These are phyloP conservation scores for Harpegnathos saltator DNA, from an alignment of 1,140 invertebrate genomes.

Conservation along the genomic window DNA sequence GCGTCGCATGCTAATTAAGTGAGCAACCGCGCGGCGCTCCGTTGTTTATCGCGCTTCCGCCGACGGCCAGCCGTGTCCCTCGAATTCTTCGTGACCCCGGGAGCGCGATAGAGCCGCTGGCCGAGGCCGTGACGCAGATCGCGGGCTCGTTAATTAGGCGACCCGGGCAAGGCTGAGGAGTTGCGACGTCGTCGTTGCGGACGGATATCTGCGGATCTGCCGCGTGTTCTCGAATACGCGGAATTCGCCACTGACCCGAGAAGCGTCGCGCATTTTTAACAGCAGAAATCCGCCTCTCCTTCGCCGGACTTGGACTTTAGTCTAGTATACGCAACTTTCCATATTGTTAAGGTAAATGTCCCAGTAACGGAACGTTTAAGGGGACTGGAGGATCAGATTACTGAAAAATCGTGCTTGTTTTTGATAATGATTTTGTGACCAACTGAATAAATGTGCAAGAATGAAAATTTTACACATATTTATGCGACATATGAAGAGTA, in stretches of 20 bases:
- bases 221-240: too few relatives aligned
- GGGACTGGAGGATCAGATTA: too few relatives aligned
- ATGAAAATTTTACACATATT: too few relatives aligned
- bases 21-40: conserved; percentile 51
- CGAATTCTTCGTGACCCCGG: conserved; percentile 46
- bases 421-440: too few relatives aligned
- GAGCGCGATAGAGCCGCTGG: neutral
- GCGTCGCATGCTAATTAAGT: conserved; percentile 65
- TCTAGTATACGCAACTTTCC: too few relatives aligned
- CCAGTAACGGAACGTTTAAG: too few relatives aligned
- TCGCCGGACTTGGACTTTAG: too few relatives aligned
- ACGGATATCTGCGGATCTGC: conserved; percentile 3
- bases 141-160: conserved; percentile 55
- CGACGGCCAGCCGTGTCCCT: conserved; percentile 11
- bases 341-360: too few relatives aligned
- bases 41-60: conserved; percentile 63
- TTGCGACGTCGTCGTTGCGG: conserved; percentile 16
- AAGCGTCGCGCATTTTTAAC: neutral
- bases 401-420: too few relatives aligned
- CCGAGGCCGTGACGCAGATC: conserved; percentile 2
- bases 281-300: too few relatives aligned
- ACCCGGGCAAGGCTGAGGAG: conserved; percentile 19
- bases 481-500: too few relatives aligned
- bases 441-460: too few relatives aligned
- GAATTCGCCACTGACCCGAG: neutral